These are phyloP conservation scores for Sarotherodon lohbergeri DNA, from an alignment of 2,113 vertebrate genomes.

Conservation along the genomic window DNA sequence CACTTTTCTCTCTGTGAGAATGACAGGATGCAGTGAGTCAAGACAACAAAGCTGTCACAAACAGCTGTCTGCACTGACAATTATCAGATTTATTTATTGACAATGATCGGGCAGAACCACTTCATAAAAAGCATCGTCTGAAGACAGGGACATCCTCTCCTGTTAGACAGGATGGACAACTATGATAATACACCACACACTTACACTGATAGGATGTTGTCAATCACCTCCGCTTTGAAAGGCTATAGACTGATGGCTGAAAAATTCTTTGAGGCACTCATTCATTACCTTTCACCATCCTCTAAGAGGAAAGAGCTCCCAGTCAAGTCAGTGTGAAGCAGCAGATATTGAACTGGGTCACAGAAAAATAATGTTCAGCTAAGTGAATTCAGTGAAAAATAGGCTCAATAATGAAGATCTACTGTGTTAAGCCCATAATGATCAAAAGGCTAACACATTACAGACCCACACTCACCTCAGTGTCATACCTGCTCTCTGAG, in stretches of 20 bases:
- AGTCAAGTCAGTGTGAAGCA: slow-evolving; percentile 31
- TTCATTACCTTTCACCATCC: slow-evolving; percentile 54
- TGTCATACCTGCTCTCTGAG: slow-evolving; percentile 32
- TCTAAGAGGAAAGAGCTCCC: slow-evolving; percentile 28
- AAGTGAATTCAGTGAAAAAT: slow-evolving; percentile 40
- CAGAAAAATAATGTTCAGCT: slow-evolving; percentile 25
- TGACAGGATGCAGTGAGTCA: slow-evolving; percentile 90
- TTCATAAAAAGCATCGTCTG: slow-evolving; percentile 63
- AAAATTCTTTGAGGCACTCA: slow-evolving; percentile 49
- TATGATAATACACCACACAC: slow-evolving; percentile 54
- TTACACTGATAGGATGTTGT: slow-evolving; percentile 63
- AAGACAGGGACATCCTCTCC: slow-evolving; percentile 65
- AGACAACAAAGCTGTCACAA: slow-evolving; percentile 95
- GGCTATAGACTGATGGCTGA: slow-evolving; percentile 41
- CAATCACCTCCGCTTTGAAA: slow-evolving; percentile 61
- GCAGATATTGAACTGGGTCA: slow-evolving; percentile 48
- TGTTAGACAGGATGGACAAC: slow-evolving; percentile 64
- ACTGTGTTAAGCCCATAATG: slow-evolving; percentile 58
- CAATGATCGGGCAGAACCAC: slow-evolving; percentile 73
- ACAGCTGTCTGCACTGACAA: slow-evolving; percentile 87
- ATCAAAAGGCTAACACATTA: slow-evolving; percentile 50
- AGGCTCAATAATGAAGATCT: slow-evolving; percentile 44
- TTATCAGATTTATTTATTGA: slow-evolving; percentile 79
- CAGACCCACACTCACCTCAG: slow-evolving; percentile 33
- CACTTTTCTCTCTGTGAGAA: slow-evolving; percentile 84